A percentile compares a stretch with the other conserved stretches of the same genome.
Conservation (phyloP, 2,113 vertebrate genomes). For the Laticauda colubrina region DNA sequence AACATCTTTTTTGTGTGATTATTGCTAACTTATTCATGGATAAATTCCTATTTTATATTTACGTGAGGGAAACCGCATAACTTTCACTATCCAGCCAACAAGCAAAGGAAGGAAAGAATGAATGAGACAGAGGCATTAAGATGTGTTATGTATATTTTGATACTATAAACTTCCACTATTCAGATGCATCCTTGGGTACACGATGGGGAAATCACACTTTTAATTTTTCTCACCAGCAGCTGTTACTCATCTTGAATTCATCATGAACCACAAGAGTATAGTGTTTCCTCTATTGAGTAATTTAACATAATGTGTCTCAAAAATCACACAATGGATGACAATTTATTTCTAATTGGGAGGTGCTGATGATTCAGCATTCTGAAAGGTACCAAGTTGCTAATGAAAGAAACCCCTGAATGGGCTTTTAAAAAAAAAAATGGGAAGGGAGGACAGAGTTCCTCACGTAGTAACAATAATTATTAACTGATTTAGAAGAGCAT, state of each 20-base stretch:
- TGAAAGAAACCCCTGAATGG: neutral
- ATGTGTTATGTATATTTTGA: neutral
- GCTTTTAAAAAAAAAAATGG: neutral
- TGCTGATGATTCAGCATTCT: conserved; percentile 3
- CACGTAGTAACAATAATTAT: neutral
- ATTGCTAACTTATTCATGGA: neutral
- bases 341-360: conserved; percentile 10
- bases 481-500: neutral
- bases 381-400: neutral
- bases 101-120: neutral
- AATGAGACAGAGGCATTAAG: neutral
- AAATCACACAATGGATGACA: conserved; percentile 31
- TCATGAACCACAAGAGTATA: conserved; percentile 45
- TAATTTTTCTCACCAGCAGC: neutral
- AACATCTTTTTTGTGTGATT: neutral
- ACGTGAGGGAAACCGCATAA: neutral
- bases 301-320: conserved; percentile 43
- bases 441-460: neutral
- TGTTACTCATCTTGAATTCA: neutral
- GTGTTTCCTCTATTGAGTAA: conserved; percentile 60
- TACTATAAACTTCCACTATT: neutral
- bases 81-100: neutral
- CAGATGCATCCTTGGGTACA: neutral
- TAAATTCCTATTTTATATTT: neutral
- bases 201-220: neutral